Percentiles rank a stretch among this genome's conserved stretches.
phyloP scores from a whole-genome alignment of 2,888 invertebrate species.

The Drepana falcataria region DNA sequence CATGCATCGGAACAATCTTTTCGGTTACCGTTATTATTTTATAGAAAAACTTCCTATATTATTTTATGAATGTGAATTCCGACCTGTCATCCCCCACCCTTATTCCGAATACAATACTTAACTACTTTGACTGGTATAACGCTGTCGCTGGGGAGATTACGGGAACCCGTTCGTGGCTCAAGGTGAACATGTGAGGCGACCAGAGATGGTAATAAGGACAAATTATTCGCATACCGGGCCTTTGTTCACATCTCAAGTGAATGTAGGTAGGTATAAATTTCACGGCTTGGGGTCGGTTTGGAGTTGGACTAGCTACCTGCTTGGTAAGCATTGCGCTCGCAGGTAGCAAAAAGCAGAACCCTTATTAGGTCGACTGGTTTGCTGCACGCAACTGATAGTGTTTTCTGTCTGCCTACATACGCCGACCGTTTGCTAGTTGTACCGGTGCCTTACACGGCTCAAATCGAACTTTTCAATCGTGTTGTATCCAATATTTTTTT shows the following conservation, averaged over 20 bases:
- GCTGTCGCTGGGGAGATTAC: slow-evolving; percentile 41
- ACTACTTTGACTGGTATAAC: neutral
- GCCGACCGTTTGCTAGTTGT: no score
- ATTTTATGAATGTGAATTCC: no score
- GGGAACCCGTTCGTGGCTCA: slow-evolving; percentile 61
- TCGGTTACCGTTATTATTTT: no score
- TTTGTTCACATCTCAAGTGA: slow-evolving; percentile 65
- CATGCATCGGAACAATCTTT: no score
- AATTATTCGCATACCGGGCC: slow-evolving; percentile 67
- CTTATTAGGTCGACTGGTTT: neutral
- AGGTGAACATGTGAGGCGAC: slow-evolving; percentile 58
- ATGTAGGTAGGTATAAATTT: slow-evolving; percentile 46
- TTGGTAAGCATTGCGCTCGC: slow-evolving; percentile 17
- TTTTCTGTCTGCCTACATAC: neutral
- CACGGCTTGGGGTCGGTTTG: slow-evolving; percentile 26
- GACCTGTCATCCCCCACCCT: neutral
- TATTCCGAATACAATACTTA: neutral
- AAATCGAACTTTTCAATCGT: no score
- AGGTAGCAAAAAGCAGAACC: slow-evolving; percentile 20
- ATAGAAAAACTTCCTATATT: no score
- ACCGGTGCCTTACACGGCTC: no score
- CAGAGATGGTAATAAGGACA: slow-evolving; percentile 60
- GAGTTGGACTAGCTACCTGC: slow-evolving; percentile 5
- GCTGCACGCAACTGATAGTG: neutral
- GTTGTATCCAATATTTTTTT: no score